Base-by-base conservation (phyloP, 2,888 invertebrate species). In the Torymus texanus region DNA sequence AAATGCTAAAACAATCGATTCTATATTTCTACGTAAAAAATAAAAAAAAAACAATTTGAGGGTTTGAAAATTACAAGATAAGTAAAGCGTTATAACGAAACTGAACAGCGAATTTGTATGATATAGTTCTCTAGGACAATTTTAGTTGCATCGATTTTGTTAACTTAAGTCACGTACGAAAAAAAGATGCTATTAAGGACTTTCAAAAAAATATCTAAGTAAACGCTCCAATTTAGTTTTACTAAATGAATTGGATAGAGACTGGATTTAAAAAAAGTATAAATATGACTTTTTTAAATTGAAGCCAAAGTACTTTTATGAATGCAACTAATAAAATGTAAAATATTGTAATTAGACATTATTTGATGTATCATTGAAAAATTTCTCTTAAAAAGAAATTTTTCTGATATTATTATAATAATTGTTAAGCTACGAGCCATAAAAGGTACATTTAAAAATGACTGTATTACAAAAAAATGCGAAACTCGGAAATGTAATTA, bases 261-360 rank as follows among this genome's bases (percentile, higher is more conserved):
- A 59, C 18, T 75, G n/a, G 12, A 62, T 67, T 50, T 11, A 50
- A 59, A 62, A 61, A 21, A 16, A 53, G 53, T n/a, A 50, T n/a
- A 50, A 74, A 65, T 13, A 14, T 61, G 68, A 66, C n/a, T 79
- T 81, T 74, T 77, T n/a, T 76, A 70, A 76, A 66, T 73, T n/a
- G 29, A 71, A 75, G 71, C 73, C 75, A 82, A 80, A 82, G 78
- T 72, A 82, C 50, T 62, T 75, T 62, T 73, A 73, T 13, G 72
- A 61, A 78, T 78, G 66, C 61, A 78, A 72, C 72, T 71, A 72
- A 74, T 62, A 21, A 77, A 82, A 81, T 90, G 89, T 90, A 89
- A 86, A 66, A 90, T 90, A 90, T 88, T 90, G 90, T 90, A 90
- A 90, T 89, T 90, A 90, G 85, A 76, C 80, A 70, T 41, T 41